A percentile compares a stretch with the other conserved stretches of the same genome.
Evolutionary conservation across 2,888 invertebrate species (phyloP).

Genomic region (Stenolophus ochropezus): DNA sequence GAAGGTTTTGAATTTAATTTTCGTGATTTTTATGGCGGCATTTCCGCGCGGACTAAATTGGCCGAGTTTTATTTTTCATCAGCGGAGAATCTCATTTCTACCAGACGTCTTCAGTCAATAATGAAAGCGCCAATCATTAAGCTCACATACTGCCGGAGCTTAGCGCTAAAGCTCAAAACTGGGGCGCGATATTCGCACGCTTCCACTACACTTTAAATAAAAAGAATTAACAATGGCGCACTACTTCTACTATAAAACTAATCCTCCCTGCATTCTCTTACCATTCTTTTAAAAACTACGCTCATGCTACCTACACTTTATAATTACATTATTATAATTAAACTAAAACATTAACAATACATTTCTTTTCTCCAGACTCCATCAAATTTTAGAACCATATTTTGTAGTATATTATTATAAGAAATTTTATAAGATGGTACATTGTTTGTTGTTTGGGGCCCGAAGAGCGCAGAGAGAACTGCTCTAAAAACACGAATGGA

Average conservation of each 20-base stretch:
- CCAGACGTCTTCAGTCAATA: slow-evolving; percentile 18
- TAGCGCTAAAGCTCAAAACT: neutral
- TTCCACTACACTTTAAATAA: neutral
- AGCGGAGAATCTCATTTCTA: slow-evolving; percentile 22
- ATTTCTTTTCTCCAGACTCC: too few relatives aligned
- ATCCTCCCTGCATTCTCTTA: too few relatives aligned
- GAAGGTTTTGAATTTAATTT: neutral
- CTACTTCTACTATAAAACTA: neutral
- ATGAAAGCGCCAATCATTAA: slow-evolving; percentile 25
- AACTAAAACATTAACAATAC: too few relatives aligned
- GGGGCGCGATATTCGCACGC: neutral
- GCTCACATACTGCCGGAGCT: slow-evolving; percentile 4
- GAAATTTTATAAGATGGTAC: too few relatives aligned
- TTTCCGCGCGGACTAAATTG: slow-evolving; percentile 12
- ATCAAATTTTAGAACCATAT: too few relatives aligned
- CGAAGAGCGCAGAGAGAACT: too few relatives aligned
- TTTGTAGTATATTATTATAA: too few relatives aligned
- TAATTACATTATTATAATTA: too few relatives aligned
- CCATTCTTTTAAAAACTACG: too few relatives aligned
- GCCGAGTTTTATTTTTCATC: slow-evolving; percentile 33
- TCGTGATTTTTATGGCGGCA: neutral
- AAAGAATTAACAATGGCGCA: neutral
- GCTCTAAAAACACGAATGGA: too few relatives aligned
- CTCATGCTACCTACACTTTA: too few relatives aligned
- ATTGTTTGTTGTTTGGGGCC: too few relatives aligned